phyloP scores from a whole-genome alignment of 1,140 invertebrate genomes.

The Coptotermes formosanus region DNA sequence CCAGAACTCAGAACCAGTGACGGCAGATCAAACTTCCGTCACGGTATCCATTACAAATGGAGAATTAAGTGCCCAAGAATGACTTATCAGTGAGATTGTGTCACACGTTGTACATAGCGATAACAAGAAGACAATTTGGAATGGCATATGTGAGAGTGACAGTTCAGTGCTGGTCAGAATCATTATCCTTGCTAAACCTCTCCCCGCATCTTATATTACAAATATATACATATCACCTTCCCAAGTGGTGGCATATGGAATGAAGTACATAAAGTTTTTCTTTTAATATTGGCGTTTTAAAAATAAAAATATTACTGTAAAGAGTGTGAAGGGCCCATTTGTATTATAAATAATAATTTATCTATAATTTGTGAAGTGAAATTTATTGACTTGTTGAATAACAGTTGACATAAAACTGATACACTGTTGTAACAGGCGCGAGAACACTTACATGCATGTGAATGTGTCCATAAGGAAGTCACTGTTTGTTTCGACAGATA shows the following conservation, averaged over 20 bases:
- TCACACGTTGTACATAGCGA: background rate
- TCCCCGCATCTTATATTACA: background rate
- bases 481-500: too few species aligned
- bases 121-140: background rate
- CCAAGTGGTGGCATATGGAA: background rate
- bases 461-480: too few species aligned
- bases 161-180: background rate
- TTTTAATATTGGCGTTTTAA: constrained; percentile 11
- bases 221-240: background rate
- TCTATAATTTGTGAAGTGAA: background rate
- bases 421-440: background rate
- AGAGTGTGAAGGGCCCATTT: background rate
- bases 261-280: background rate
- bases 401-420: background rate
- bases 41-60: constrained; percentile 19
- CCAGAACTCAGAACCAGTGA: background rate
- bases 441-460: too few species aligned
- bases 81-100: background rate
- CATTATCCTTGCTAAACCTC: background rate
- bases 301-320: background rate
- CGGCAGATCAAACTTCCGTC: background rate
- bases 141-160: background rate
- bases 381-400: background rate
- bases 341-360: constrained; percentile 17
- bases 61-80: constrained; percentile 22